Conservation (phyloP, 2,113 vertebrate genomes). For the Neotragus pygmaeus region DNA sequence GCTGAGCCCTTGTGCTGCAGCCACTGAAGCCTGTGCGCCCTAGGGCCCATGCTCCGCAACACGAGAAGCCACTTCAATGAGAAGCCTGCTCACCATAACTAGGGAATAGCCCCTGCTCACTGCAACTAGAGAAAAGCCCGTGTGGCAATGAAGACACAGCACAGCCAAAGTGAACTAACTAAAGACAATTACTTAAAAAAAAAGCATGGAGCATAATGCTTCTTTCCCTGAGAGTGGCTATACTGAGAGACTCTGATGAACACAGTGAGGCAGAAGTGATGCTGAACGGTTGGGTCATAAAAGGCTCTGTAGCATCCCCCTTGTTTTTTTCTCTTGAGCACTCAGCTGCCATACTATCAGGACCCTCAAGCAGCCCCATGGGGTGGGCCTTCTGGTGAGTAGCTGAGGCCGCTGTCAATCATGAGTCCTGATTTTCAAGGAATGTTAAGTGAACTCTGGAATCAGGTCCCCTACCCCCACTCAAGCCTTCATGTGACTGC, state of each 20-base stretch:
- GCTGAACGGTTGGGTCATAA: background rate
- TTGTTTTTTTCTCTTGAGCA: background rate
- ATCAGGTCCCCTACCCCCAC: background rate
- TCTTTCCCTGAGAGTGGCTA: background rate
- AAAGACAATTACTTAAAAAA: background rate
- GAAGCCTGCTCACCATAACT: background rate
- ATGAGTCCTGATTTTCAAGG: background rate
- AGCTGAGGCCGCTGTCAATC: background rate
- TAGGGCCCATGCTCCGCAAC: background rate
- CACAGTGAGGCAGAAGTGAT: background rate
- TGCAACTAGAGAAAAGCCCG: background rate
- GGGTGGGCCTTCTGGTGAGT: background rate
- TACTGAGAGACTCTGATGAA: background rate
- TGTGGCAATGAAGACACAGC: background rate
- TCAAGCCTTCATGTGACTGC: background rate
- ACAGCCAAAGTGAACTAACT: background rate
- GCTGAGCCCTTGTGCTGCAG: rapidly evolving
- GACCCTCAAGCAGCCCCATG: background rate
- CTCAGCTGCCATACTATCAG: background rate
- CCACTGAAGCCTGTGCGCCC: background rate
- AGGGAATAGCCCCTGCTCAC: background rate
- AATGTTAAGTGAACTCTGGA: background rate
- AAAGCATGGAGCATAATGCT: background rate
- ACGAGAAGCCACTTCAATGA: background rate
- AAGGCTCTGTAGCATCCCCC: background rate